Conservation (phyloP, 2,888 invertebrate species). For the Agrypnus murinus region DNA sequence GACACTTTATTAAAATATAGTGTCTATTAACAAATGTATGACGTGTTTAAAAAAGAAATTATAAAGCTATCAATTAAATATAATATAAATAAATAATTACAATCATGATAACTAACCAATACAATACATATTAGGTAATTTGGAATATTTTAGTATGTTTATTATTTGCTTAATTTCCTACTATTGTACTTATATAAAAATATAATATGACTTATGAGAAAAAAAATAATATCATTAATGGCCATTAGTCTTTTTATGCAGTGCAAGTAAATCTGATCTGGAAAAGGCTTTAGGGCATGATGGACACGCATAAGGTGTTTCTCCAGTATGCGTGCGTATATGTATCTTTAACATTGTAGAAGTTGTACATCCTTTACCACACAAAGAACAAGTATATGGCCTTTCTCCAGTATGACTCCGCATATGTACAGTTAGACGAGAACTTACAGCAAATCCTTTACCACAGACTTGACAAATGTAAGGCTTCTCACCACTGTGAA, state of each 20-base stretch:
- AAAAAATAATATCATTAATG: slow-evolving; percentile 36
- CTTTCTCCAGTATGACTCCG: slow-evolving; percentile 59
- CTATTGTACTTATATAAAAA: too few species aligned
- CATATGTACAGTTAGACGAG: slow-evolving; percentile 58
- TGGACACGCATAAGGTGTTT: slow-evolving; percentile 58
- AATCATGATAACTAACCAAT: too few species aligned
- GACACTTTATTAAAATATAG: too few species aligned
- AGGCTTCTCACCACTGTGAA: slow-evolving; percentile 55
- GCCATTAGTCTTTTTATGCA: slow-evolving; percentile 60
- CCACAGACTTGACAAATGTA: slow-evolving; percentile 57
- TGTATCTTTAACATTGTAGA: slow-evolving; percentile 59
- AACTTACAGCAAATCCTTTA: slow-evolving; percentile 57
- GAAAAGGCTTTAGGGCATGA: slow-evolving; percentile 57
- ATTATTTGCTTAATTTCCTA: too few species aligned
- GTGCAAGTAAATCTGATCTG: slow-evolving; percentile 56
- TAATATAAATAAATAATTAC: too few species aligned
- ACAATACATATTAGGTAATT: too few species aligned
- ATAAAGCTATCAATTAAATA: too few species aligned
- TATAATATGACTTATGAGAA: too few species aligned
- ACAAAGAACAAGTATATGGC: slow-evolving; percentile 57
- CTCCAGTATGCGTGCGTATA: slow-evolving; percentile 59
- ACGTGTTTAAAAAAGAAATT: too few species aligned
- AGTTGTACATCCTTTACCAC: slow-evolving; percentile 59
- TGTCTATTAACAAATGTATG: too few species aligned
- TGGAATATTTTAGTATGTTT: too few species aligned